Evolutionary conservation across 2,888 invertebrate genomes (phyloP), one percentile per base, ranked within the genome.

Genomic region (Tridacna gigas): DNA sequence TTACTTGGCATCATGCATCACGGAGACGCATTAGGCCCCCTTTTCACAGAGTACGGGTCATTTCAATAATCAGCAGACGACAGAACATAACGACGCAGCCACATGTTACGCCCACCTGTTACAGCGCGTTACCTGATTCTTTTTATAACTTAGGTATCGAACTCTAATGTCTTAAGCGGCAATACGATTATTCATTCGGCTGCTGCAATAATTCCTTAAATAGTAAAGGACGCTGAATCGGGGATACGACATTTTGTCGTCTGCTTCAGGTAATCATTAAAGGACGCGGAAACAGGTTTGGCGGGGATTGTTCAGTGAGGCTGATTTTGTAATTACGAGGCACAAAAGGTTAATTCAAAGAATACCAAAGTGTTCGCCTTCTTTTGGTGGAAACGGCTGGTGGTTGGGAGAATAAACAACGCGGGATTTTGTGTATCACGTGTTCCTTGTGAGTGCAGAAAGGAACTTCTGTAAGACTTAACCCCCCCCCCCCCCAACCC

Each of bases 331-430:
- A 69, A 69, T 69, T 69, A 69, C 25, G 22, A 20, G 18, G 45
- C 69, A 69, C 69, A 69, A 69, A 69, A 69, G 69, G 69, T 69
- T 69, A 69, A 69, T 69, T 69, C 69, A 45, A n/a, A 7, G n/a
- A n/a, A n/a, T 69, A 45, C 45, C 18, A 47, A 20, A 18, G 45
- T 12, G n/a, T 45, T 37, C 37, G 28, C 69, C 47, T 69, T 69
- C 47, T n/a, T 47, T 26, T 45, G 45, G 9, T 47, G 69, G 69
- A 69, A 45, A 45, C 69, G 69, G 69, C 69, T 69, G 69, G 69
- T 69, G 69, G 28, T 22, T 25, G 0, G 37, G 15, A 66, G 69
- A 69, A 69, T 45, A 47, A 69, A 69, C 45, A 47, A 45, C 47
- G n/a, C 45, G 69, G 37, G 7, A 37, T 37, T 37, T 37, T 37